Evolutionary conservation across 2,113 vertebrate species (phyloP), one percentile per base, ranked within the genome.

Genomic region (Syngnathus floridae): DNA sequence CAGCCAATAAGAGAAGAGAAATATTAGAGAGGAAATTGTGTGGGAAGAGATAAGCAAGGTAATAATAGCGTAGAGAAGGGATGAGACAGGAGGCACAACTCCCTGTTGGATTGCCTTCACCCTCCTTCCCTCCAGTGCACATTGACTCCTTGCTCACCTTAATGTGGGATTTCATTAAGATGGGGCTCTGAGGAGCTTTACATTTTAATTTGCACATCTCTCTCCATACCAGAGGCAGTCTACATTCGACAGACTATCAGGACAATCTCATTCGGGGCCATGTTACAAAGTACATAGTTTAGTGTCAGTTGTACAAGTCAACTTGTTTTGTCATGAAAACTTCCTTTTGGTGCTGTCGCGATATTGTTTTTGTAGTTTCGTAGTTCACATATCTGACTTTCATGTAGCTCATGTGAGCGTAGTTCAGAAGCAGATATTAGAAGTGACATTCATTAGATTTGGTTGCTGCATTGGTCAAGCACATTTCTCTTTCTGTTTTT

Each of bases 121-220:
- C 79, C 74, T 80, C 71, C 63, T 82, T 79, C 72, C 79, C 82
- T 82, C 75, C 78, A 75, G 79, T 74, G 77, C 75, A 78, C 66
- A 76, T 67, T 9, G 77, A 81, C 76, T 84, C 78, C 73, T 76
- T 76, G 83, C 83, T 76, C 58, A 35, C 69, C 68, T 82, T 81
- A 82, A 88, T 85, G 75, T 69, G 67, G 82, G 77, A 86, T 89
- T 88, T 86, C 86, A 87, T 87, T 83, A 86, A 82, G 85, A 82
- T 81, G 81, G 57, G 69, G 82, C 80, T 83, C 65, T 78, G 70
- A 84, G 66, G 74, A 73, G 84, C 87, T 88, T 87, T 87, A 84
- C 85, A 86, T 87, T 88, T 84, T 80, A 82, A 88, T 86, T 81
- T 84, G 75, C 36, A 16, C 72, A 75, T 84, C 80, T 77, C 17